phyloP scores from a whole-genome alignment of 2,113 vertebrate species.

The Myotis davidii region DNA sequence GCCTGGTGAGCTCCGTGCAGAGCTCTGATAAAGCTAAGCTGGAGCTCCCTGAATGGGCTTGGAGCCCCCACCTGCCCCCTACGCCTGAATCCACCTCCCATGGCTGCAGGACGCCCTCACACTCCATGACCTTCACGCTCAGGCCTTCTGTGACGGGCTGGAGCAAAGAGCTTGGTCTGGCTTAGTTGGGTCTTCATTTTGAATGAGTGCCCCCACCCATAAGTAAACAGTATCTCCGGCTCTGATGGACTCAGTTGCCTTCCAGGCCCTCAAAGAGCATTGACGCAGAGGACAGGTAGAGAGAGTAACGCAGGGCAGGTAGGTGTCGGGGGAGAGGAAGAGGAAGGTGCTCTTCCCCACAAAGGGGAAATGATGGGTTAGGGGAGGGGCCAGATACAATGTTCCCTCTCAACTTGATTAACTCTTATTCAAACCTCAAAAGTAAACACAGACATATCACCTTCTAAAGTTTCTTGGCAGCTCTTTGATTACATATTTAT shows the following conservation, averaged over 20 bases:
- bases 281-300: background rate
- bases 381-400: background rate
- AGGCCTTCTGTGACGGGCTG: background rate
- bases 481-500: background rate
- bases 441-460: background rate
- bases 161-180: background rate
- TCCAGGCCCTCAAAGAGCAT: background rate
- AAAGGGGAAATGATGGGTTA: background rate
- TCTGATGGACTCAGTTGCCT: background rate
- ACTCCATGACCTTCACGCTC: background rate
- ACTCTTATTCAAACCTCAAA: background rate
- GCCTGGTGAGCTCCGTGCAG: background rate
- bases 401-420: background rate
- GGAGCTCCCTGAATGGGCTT: background rate
- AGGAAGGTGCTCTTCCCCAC: accelerated
- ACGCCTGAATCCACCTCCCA: background rate
- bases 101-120: background rate
- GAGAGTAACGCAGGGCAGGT: background rate
- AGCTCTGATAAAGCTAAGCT: background rate
- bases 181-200: background rate
- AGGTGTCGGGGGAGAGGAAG: background rate
- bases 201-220: background rate
- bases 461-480: background rate
- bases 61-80: background rate
- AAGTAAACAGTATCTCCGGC: background rate